Base-by-base conservation (phyloP, 2,888 invertebrate genomes). In the Anoplius nigerrimus region DNA sequence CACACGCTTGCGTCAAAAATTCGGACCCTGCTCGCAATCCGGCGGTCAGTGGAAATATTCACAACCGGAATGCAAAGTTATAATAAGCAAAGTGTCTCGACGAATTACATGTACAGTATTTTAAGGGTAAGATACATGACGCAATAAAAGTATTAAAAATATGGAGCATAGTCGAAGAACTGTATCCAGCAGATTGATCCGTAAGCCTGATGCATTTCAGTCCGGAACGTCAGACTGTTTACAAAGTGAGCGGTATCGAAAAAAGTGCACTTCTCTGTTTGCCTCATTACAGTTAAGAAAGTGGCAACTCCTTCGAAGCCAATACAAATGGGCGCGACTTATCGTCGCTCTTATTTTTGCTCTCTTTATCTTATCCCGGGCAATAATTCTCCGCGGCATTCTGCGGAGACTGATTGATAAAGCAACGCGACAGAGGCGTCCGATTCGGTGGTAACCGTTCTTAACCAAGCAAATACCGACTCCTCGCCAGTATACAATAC, bases 311-410 rank as follows among this genome's bases (percentile, higher is more conserved):
- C 11, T 34, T 53, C 74, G 51, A 64, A 70, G 64, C 70, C 58
- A 62, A 45, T 59, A 54, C 54, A 51, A 69, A 67, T 63, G 62
- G 56, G 52, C 15, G 57, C 60, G 27, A 42, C 69, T 74, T 76
- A 76, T 76, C 71, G 18, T 13, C 2, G 48, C 52, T 65, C 4
- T 70, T 76, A 70, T 74, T 74, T 76, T 72, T 72, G 69, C 20
- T 52, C 52, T 68, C 60, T 42, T 62, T 76, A 69, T 74, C 70
- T 65, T 65, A 61, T 70, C 70, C 61, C 51, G 21, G 20, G 55
- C 62, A 69, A 71, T 74, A 76, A 74, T 77, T 70, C 70, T 69
- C 56, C 60, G 24, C 54, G 61, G 52, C 63, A 55, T 76, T 76
- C 66, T 48, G 21, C 48, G 15, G 74, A 72, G 67, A 34, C 64